A percentile compares a stretch with the other conserved stretches of the same genome.
phyloP scores from a whole-genome alignment of 1,140 invertebrate species.

The Lepidurus packardi region DNA sequence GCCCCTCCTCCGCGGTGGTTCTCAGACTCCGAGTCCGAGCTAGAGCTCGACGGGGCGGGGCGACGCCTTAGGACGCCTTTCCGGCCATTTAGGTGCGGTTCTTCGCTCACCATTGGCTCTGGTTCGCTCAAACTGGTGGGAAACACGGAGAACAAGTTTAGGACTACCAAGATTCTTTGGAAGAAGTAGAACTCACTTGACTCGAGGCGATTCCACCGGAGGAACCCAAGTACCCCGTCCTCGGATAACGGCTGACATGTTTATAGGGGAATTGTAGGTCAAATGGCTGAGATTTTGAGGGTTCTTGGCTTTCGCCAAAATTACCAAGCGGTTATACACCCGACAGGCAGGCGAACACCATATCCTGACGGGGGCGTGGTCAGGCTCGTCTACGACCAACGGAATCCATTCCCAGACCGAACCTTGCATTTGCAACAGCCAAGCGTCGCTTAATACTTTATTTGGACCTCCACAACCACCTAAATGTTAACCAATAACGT shows the following conservation, averaged over 20 bases:
- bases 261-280: slow-evolving; percentile 27
- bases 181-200: slow-evolving; percentile 42
- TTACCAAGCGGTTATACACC: slow-evolving; percentile 59
- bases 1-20: slow-evolving; percentile 22
- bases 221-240: slow-evolving; percentile 40
- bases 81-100: slow-evolving; percentile 38
- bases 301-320: slow-evolving; percentile 49
- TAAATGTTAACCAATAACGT: slow-evolving; percentile 43
- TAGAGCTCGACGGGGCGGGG: slow-evolving; percentile 34
- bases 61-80: slow-evolving; percentile 36
- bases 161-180: not conserved
- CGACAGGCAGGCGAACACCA: slow-evolving; percentile 61
- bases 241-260: slow-evolving; percentile 34
- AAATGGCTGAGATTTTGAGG: slow-evolving; percentile 14
- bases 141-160: not conserved
- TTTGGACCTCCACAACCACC: slow-evolving; percentile 65
- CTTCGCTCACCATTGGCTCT: slow-evolving; percentile 44
- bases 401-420: slow-evolving; percentile 72
- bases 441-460: slow-evolving; percentile 62
- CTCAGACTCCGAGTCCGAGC: slow-evolving; percentile 18
- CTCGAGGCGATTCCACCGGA: slow-evolving; percentile 35
- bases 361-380: slow-evolving; percentile 73
- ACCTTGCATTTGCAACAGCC: slow-evolving; percentile 57
- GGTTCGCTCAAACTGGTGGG: not conserved
- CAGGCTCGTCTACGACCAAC: slow-evolving; percentile 64